Evolutionary conservation across 2,113 vertebrate species (phyloP).

Genomic region (Rhinichthys klamathensis): DNA sequence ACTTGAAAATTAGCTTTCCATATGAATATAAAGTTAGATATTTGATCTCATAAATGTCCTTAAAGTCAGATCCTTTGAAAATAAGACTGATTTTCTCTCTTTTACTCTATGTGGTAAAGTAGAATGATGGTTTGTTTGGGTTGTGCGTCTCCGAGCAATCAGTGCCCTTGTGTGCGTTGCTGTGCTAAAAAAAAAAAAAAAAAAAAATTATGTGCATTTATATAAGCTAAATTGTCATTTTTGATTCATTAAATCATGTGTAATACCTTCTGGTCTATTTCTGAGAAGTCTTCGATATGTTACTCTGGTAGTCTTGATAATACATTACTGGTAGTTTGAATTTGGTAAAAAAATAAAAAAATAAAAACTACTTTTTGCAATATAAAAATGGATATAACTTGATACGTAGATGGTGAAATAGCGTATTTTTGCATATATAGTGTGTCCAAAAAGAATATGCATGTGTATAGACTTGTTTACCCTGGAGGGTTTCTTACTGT

Average conservation of each 20-base stretch:
- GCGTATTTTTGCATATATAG: background rate
- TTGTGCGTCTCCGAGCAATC: background rate
- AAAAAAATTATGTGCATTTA: background rate
- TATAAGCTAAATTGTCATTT: background rate
- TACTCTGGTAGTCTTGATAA: background rate
- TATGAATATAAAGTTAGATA: background rate
- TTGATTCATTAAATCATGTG: background rate
- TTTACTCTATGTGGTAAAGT: background rate
- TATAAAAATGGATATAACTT: background rate
- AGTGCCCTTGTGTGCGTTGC: background rate
- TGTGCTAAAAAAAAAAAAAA: too few relatives aligned
- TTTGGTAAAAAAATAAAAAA: background rate
- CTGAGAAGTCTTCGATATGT: too few relatives aligned
- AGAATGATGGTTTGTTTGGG: background rate
- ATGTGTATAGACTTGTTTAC: conserved; percentile 40
- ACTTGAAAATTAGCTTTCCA: conserved; percentile 11
- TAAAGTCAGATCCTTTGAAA: background rate
- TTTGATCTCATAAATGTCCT: background rate
- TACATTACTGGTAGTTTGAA: background rate
- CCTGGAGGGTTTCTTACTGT: background rate
- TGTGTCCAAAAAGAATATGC: background rate
- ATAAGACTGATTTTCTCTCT: background rate
- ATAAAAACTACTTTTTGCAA: too few relatives aligned
- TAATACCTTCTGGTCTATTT: background rate
- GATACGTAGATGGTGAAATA: background rate